Percentiles rank a stretch among this genome's conserved stretches.
Conservation (phyloP, 1,140 invertebrate genomes). For the Plodia interpunctella region DNA sequence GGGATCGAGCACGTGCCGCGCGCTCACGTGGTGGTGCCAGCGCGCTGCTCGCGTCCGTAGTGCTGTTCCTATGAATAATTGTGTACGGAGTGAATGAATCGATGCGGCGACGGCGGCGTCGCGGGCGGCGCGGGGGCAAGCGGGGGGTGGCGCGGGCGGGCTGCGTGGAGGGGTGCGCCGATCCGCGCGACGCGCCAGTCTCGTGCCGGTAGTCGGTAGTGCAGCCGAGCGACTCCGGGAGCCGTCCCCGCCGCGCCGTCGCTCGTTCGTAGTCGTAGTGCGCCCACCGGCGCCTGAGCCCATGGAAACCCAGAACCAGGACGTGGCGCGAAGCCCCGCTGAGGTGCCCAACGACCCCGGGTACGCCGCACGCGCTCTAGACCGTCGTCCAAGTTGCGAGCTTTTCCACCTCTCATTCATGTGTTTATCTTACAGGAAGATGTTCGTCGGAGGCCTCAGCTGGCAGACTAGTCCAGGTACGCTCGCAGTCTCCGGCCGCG, state of each 20-base stretch:
- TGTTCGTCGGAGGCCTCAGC: slow-evolving; percentile 99
- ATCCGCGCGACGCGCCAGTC: slow-evolving; percentile 80
- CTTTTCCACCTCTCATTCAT: slow-evolving; percentile 48
- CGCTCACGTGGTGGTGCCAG: slow-evolving; percentile 60
- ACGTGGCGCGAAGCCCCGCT: slow-evolving; percentile 85
- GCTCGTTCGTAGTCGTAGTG: slow-evolving; percentile 79
- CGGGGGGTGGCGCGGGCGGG: slow-evolving; percentile 44
- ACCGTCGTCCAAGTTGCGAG: slow-evolving; percentile 31
- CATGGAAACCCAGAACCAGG: slow-evolving; percentile 86
- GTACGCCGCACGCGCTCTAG: slow-evolving; percentile 80
- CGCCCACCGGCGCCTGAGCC: slow-evolving; percentile 55
- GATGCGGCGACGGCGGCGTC: slow-evolving; percentile 56
- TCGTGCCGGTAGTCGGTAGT: slow-evolving; percentile 86
- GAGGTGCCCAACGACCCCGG: slow-evolving; percentile 94
- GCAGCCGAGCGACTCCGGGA: slow-evolving; percentile 82
- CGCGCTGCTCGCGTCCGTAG: slow-evolving; percentile 47
- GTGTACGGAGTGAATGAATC: slow-evolving; percentile 71
- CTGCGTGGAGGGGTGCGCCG: slow-evolving; percentile 67
- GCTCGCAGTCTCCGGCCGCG: slow-evolving; percentile 58
- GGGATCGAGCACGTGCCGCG: slow-evolving; percentile 61
- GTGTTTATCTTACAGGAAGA: slow-evolving; percentile 94
- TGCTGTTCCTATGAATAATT: slow-evolving; percentile 67
- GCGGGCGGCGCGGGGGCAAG: slow-evolving; percentile 35
- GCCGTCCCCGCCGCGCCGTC: slow-evolving; percentile 81
- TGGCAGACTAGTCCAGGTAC: slow-evolving; percentile 99